Base-by-base conservation (phyloP, 1,140 invertebrate genomes). In the Drosophila ananassae region DNA sequence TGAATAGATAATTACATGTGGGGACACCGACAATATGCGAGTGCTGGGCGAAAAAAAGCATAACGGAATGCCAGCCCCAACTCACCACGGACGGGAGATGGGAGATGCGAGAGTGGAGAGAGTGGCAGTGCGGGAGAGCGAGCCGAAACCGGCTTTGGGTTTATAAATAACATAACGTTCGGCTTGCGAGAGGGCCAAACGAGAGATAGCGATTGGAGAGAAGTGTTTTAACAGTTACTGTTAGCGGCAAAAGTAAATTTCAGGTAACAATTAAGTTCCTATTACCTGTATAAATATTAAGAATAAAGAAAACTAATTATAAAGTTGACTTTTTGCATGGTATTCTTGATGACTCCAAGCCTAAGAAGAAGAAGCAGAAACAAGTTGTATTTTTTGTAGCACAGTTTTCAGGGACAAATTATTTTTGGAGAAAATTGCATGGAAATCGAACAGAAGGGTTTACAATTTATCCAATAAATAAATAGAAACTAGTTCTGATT, bases 11-110 rank as follows among this genome's bases (percentile, higher is more conserved):
- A 47, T 47, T 47, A 22, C 21, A 22, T 47, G 21, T 9, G 21
- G 9, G 44, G 44, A 4, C 21, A 9, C 21, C 44, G 21, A 47
- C 34, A 47, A 24, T 44, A 44, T 44, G 21, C 44, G 44, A 47
- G 44, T 3, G 17, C 53, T n/a, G 22, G 37, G 30, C 12, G 6
- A 1, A 22, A 48, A 46, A 28, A 41, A 44, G 41, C 41, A 44
- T 51, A 59, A 58, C 52, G 58, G 67, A 48, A 60, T 47, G 57
- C 25, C 51, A 48, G 41, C 57, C 32, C 22, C 13, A 61, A 67
- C 30, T 61, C 74, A 77, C 74, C 68, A 76, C 66, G 39, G 25
- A 5, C 8, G 46, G 28, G 37, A 37, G 12, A n/a, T 37, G 60
- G 39, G 30, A 5, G 25, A 28, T 24, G 48, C 17, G 17, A 53